phyloP scores from a whole-genome alignment of 2,113 vertebrate species.

The Paralichthys olivaceus region DNA sequence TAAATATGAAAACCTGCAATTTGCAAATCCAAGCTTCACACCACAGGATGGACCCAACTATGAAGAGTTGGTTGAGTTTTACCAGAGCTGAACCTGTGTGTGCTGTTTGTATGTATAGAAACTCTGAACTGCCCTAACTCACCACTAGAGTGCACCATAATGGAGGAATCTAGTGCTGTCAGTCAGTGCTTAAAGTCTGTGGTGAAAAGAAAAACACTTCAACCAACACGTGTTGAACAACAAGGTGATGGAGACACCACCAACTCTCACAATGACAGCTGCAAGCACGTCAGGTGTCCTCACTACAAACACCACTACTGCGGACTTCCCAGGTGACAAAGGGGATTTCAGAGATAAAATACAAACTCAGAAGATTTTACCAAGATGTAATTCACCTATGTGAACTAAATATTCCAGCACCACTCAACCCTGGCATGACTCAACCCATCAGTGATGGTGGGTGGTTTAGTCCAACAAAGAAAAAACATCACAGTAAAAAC shows the following conservation, averaged over 20 bases:
- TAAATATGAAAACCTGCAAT: no score
- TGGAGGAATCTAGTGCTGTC: no score
- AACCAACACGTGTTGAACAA: background rate
- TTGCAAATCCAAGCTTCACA: no score
- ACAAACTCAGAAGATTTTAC: constrained; percentile 6
- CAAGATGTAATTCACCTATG: constrained; percentile 25
- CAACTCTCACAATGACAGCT: constrained; percentile 53
- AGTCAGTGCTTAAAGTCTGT: background rate
- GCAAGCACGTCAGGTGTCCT: constrained; percentile 51
- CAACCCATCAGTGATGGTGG: background rate
- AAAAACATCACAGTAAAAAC: background rate
- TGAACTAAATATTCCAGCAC: background rate
- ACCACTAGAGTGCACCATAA: constrained; percentile 28
- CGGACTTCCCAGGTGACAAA: constrained; percentile 60
- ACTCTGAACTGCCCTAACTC: background rate
- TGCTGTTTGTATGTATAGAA: no score
- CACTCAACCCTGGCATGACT: background rate
- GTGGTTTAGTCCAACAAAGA: background rate
- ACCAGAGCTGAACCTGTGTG: no score
- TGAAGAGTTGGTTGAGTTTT: no score
- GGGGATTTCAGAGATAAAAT: constrained; percentile 58
- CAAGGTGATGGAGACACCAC: background rate
- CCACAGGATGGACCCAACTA: no score
- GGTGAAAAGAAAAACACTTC: background rate
- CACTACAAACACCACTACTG: constrained; percentile 4